phyloP scores from a whole-genome alignment of 2,888 invertebrate genomes.

The Andrena hattorfiana region DNA sequence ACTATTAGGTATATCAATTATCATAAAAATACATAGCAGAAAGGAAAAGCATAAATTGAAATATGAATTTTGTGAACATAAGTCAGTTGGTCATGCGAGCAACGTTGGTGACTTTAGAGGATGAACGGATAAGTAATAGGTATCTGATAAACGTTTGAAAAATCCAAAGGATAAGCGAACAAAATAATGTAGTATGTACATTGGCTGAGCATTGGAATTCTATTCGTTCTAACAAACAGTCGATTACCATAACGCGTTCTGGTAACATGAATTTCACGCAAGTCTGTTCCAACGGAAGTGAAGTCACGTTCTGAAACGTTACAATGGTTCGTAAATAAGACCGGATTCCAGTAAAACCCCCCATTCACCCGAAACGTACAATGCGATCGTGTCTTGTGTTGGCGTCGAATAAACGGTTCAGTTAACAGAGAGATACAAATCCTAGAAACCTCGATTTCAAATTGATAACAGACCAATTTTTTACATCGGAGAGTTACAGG shows the following conservation, averaged over 20 bases:
- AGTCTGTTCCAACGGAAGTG: slow-evolving; percentile 57
- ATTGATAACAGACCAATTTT: slow-evolving; percentile 20
- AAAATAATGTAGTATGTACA: background rate
- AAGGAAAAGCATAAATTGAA: too few species aligned
- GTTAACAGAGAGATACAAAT: slow-evolving; percentile 48
- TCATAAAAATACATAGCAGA: too few species aligned
- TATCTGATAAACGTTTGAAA: background rate
- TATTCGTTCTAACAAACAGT: slow-evolving; percentile 23
- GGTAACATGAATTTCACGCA: slow-evolving; percentile 59
- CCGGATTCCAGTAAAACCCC: slow-evolving; percentile 53
- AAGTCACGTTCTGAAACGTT: slow-evolving; percentile 59
- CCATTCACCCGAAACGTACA: slow-evolving; percentile 55
- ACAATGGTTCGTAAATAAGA: slow-evolving; percentile 70
- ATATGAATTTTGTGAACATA: background rate
- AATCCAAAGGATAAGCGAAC: background rate
- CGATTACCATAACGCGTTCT: slow-evolving; percentile 58
- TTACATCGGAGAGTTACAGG: background rate
- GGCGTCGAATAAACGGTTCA: slow-evolving; percentile 49
- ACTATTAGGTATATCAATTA: too few species aligned
- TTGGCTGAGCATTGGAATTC: slow-evolving; percentile 25
- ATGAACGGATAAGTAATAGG: background rate
- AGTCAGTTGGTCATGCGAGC: background rate
- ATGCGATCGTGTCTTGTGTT: slow-evolving; percentile 56
- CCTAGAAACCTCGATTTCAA: slow-evolving; percentile 8
- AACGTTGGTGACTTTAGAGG: background rate